Evolutionary conservation across 2,797 vertebrate species (phyloP), one percentile per base, ranked within the genome.

Genomic region (Silurus lanzhouensis): DNA sequence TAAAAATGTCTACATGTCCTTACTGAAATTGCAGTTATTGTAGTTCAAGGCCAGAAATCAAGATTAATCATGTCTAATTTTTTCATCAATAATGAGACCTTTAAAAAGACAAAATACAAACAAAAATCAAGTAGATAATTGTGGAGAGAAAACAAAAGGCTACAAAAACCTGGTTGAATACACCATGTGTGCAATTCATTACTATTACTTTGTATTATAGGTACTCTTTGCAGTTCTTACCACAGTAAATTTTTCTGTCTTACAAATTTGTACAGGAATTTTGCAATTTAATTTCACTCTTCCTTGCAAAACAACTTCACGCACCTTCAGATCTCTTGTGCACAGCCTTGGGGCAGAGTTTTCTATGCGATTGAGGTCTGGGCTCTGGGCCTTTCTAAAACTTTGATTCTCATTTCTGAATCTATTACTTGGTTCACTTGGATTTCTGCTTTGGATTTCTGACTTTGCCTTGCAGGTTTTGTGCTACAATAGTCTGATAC

Each of bases 1-100:
- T 67, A 55, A 81, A 67, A 81, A 31, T 81, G 79, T 81, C n/a
- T 27, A 81, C 61, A 80, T 4, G 5, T 48, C 12, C 22, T 80
- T 80, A 64, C 2, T 48, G 13, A 64, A 48, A 64, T 64, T 6
- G 22, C 38, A 63, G 38, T 48, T 48, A 17, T 9, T 64, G 38
- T 63, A 22, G 25, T 63, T 19, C 60, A 15, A 80, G 38, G 44
- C 20, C 60, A 80, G 14, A 80, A 48, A 63, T 63, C 20, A 79
- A n/a, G 12, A 63, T 25, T 14, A 48, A 79, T 79, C 77, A 25
- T 44, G 44, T 48, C 22, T 15, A 25, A n/a, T 48, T 80, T 44
- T 79, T 17, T 27, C 3, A 46, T 63, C 6, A 15, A 14, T 38
- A 38, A 38, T 31, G 7, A 12, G n/a, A 75, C 46, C 22, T 74